Base-by-base conservation (phyloP, 2,797 vertebrate genomes). In the Anableps anableps region DNA sequence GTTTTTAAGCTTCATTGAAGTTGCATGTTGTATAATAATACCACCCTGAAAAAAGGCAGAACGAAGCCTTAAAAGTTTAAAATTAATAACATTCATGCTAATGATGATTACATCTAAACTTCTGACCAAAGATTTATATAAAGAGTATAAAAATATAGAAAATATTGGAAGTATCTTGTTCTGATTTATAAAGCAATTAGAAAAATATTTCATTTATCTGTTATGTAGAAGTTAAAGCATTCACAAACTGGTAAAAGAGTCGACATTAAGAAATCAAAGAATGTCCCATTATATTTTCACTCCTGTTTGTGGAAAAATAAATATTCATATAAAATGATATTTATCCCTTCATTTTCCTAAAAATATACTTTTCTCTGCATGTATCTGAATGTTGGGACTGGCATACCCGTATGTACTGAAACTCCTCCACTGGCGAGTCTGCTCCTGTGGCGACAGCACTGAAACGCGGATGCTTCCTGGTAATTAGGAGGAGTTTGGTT, bases 401-500 rank as follows among this genome's bases (percentile, higher is more conserved):
- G 43, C 55, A 74, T 92, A 96, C 96, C 97, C 98, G 95, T 92
- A 99, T 99, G 92, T 99, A 99, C 91, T 99, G 98, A 94, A 99
- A 99, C 92, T 99, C 98, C 79, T 99, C 98, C 73, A 98, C 96
- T 0, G 98, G 98, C 0, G 98, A 98, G 79, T 98, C 97, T 0
- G 94, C 85, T 0, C 94, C 91, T 13, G 92, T 66, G 19, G 94
- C 88, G 70, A 91, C n/a, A 29, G 96, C 88, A 19, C 93, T 87
- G 31, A 93, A 92, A 77, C 95, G 95, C 41, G 91, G 95, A 74
- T 96, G 95, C 89, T 97, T 99, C 93, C 97, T 96, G 81, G 97
- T 99, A 95, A 99, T 95, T 74, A 99, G 97, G 84, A 99, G 98
- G 51, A 99, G 97, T 91, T 99, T 99, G 93, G 98, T 99, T 88